Evolutionary conservation across 2,888 invertebrate genomes (phyloP).

Genomic region (Mallateleia sp.): DNA sequence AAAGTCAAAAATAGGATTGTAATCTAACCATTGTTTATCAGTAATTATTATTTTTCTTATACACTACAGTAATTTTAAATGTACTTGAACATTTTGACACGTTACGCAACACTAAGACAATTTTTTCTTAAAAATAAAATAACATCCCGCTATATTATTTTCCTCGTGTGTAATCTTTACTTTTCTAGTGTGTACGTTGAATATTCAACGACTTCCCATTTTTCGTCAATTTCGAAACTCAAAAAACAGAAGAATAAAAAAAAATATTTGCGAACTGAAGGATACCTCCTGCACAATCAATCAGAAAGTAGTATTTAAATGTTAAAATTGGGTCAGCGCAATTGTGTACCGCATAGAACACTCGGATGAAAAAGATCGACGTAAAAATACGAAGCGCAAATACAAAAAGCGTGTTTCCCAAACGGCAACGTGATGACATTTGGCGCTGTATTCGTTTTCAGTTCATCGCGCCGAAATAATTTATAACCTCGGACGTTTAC

Average conservation of each 20-base stretch:
- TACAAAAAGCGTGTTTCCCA: not conserved
- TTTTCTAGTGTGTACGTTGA: no score
- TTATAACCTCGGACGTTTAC: constrained; percentile 34
- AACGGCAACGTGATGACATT: constrained; percentile 1
- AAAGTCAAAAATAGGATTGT: no score
- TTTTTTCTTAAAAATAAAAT: no score
- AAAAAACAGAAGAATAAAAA: not conserved
- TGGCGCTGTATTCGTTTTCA: constrained; percentile 2
- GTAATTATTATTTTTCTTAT: no score
- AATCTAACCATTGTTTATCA: no score
- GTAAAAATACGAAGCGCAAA: not conserved
- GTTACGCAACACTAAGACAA: no score
- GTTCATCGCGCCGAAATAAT: constrained; percentile 8
- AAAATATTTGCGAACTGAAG: not conserved
- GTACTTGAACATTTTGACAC: no score
- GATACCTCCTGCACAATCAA: not conserved
- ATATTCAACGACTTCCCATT: no score
- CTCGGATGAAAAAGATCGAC: not conserved
- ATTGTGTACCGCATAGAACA: not conserved
- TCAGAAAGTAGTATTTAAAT: not conserved
- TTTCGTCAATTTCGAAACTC: not conserved
- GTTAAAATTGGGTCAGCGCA: not conserved
- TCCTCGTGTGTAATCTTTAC: no score
- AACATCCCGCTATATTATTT: no score
- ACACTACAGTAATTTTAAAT: no score